Evolutionary conservation across 2,888 invertebrate species (phyloP), one percentile per base, ranked within the genome.

Genomic region (Hecatera dysodea): DNA sequence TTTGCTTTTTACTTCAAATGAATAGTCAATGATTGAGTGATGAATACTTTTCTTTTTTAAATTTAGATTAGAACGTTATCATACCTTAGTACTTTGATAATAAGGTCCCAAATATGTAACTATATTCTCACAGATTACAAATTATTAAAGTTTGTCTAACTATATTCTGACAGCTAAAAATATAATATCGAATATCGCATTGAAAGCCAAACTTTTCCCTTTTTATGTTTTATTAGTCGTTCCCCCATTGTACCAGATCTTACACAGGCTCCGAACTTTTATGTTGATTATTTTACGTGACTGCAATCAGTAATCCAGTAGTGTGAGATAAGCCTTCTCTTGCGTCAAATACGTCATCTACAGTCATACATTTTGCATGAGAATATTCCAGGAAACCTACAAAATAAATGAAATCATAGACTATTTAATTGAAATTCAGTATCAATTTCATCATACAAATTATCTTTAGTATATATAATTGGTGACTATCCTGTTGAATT

Each of bases 391-490:
- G 22, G 56, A 77, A 66, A 50, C 11, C 24, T 22, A 27, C 11
- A 52, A 44, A 62, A 44, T 44, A 1, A 17, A 60, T 48, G 17
- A 12, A 74, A 52, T 76, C 76, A 76, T 66, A 22, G 1, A 63
- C 66, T 44, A 70, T 39, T 42, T 75, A 64, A 60, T 57, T 57
- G 50, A 42, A 55, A 56, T 46, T 52, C 42, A 33, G 27, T 80
- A 81, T 80, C 33, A 46, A 48, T 80, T 67, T 80, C 63, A 64
- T 77, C 67, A 77, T 46, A 2, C 33, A 39, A 60, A 42, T 77
- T 81, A 78, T 78, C 77, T 36, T 65, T 53, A 44, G 81, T 81
- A 78, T 81, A 78, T 81, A 81, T 68, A 78, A 64, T 68, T 68
- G 46, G 3, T 36, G 46, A 22, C 24, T 53, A 44, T 52, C 22